A percentile compares a stretch with the other conserved stretches of the same genome.
phyloP scores from a whole-genome alignment of 2,113 vertebrate species.

The Scomber japonicus region DNA sequence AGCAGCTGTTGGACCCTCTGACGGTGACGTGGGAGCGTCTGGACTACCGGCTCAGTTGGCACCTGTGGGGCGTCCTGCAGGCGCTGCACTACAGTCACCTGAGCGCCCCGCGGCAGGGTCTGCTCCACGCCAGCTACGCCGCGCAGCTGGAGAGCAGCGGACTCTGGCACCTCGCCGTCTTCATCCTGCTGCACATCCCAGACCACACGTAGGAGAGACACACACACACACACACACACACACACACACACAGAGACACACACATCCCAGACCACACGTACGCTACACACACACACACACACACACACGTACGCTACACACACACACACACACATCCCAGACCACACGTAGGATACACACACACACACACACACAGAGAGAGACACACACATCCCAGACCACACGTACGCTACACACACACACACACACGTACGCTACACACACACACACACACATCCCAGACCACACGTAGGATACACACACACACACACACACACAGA shows the following conservation, averaged over 20 bases:
- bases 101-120: constrained; percentile 83
- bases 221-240: too few species aligned
- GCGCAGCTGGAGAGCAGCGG: constrained; percentile 93
- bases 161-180: constrained; percentile 94
- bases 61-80: constrained; percentile 94
- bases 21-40: constrained; percentile 89
- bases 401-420: constrained; percentile 81
- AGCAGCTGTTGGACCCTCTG: constrained; percentile 92
- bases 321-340: too few species aligned
- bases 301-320: too few species aligned
- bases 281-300: too few species aligned
- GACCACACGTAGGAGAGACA: constrained; percentile 77
- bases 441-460: too few species aligned
- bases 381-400: constrained; percentile 85
- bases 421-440: too few species aligned
- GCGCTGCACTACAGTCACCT: constrained; percentile 93
- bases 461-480: too few species aligned
- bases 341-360: too few species aligned
- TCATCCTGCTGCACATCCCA: constrained; percentile 91
- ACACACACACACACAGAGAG: too few species aligned
- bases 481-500: too few species aligned
- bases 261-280: too few species aligned
- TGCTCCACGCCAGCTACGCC: constrained; percentile 92
- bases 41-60: constrained; percentile 96
- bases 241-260: too few species aligned